Evolutionary conservation across 2,113 vertebrate genomes (phyloP).

Genomic region (Malurus cyaneus): DNA sequence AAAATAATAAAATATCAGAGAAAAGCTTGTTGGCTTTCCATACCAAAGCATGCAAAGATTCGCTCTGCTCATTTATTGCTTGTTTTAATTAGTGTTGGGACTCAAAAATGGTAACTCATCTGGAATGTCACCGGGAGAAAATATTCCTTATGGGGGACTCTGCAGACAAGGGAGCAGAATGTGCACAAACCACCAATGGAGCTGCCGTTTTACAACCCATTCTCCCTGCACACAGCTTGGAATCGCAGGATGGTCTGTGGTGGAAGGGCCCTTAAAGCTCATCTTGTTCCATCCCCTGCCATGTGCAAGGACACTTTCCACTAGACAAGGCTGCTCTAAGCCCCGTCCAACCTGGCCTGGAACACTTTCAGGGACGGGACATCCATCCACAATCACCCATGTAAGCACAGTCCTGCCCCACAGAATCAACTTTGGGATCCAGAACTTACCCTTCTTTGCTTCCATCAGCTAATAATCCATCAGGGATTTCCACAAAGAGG

Average conservation of each 20-base stretch:
- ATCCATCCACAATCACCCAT: not conserved
- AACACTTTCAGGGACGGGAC: not conserved
- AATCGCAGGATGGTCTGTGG: not conserved
- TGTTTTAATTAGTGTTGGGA: not conserved
- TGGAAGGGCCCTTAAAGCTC: not conserved
- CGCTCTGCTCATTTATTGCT: not conserved
- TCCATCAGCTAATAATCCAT: slow-evolving; percentile 87
- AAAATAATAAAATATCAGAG: not conserved
- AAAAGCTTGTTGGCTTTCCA: not conserved
- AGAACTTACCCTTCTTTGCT: slow-evolving; percentile 93
- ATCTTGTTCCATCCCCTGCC: not conserved
- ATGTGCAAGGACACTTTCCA: not conserved
- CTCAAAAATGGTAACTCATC: not conserved
- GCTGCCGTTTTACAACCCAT: fast-evolving
- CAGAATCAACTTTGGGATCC: not conserved
- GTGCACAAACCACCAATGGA: not conserved
- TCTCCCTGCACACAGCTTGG: not conserved
- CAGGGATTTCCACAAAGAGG: slow-evolving; percentile 94
- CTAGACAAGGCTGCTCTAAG: not conserved
- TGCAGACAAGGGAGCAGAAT: not conserved
- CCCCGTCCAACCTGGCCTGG: fast-evolving
- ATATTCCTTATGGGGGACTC: not conserved
- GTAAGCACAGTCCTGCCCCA: not conserved
- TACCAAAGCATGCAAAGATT: not conserved
- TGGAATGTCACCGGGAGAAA: not conserved